Evolutionary conservation across 1,140 invertebrate genomes (phyloP), one percentile per base, ranked within the genome.

Genomic region (Telenomus remus): DNA sequence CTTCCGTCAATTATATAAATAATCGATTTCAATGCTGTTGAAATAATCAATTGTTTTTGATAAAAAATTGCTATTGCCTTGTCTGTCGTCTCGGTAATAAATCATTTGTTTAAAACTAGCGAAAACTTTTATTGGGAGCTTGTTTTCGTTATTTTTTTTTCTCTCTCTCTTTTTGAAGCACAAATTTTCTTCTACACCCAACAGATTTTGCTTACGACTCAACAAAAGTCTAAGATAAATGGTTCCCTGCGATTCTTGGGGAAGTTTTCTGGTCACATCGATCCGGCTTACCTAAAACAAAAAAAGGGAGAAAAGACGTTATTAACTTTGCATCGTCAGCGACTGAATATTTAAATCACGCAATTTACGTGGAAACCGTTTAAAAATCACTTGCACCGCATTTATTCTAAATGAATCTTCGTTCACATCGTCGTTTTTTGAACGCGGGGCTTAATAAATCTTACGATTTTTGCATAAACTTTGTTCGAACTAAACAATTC

Each of bases 211-310:
- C 13, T 13, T 13, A 44, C 6, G 1, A 13, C 43, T 13, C 11
- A 44, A 13, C 43, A 13, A 12, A 44, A 13, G 11, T n/a, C 15
- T n/a, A 42, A 33, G 35, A 47, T 35, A 37, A 35, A 61, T 43
- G 37, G 42, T n/a, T 53, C 27, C 14, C 42, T 63, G 19, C 39
- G 13, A 46, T 13, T 44, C 15, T 37, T 10, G 0, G 19, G 12
- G 2, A 14, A 48, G 12, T 43, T 57, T 34, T 12, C 47, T n/a
- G 12, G 5, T 1, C 0, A 4, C 27, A 59, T 59, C 54, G 55
- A 68, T 59, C 14, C 10, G 34, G 13, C 56, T 47, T 69, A 69
- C 55, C 49, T 68, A 39, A 60, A 60, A 69, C 65, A 69, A 54
- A 35, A 16, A 60, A 47, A 56, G 14, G 12, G 8, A 7, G 34